phyloP scores from a whole-genome alignment of 2,888 invertebrate species.

The Stenchaetothrips biformis region DNA sequence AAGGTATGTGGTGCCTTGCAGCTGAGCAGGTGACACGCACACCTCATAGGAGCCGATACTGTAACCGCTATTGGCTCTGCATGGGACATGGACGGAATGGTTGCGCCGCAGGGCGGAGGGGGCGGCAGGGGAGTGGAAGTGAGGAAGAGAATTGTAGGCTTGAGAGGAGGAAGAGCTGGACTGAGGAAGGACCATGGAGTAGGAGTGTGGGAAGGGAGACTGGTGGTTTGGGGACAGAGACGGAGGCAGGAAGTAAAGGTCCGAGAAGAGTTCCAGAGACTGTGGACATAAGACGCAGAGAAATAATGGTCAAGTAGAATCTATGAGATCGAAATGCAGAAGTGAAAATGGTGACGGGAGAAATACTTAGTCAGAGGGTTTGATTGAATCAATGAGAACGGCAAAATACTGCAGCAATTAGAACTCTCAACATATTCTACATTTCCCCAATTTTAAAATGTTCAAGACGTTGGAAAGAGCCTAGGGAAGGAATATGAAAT shows the following conservation, averaged over 20 bases:
- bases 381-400: no score
- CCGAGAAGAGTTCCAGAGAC: constrained; percentile 72
- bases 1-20: constrained; percentile 31
- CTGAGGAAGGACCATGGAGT: constrained; percentile 35
- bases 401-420: neutral
- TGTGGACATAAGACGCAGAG: constrained; percentile 49
- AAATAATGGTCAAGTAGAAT: constrained; percentile 10
- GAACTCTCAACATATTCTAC: neutral
- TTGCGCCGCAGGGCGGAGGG: constrained; percentile 12
- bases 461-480: neutral
- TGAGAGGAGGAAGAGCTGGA: constrained; percentile 39
- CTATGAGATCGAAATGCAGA: neutral
- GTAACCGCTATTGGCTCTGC: constrained; percentile 4
- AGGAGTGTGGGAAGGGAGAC: constrained; percentile 38
- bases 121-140: constrained; percentile 21
- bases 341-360: neutral
- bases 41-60: constrained; percentile 36
- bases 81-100: constrained; percentile 7
- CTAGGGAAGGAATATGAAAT: no score
- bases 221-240: constrained; percentile 45
- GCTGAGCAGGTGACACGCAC: constrained; percentile 35
- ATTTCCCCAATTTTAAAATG: constrained; percentile 23
- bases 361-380: neutral
- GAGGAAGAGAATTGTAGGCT: constrained; percentile 37
- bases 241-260: constrained; percentile 60